Conservation (phyloP, 1,140 invertebrate genomes). For the Drosophila ohnishii region DNA sequence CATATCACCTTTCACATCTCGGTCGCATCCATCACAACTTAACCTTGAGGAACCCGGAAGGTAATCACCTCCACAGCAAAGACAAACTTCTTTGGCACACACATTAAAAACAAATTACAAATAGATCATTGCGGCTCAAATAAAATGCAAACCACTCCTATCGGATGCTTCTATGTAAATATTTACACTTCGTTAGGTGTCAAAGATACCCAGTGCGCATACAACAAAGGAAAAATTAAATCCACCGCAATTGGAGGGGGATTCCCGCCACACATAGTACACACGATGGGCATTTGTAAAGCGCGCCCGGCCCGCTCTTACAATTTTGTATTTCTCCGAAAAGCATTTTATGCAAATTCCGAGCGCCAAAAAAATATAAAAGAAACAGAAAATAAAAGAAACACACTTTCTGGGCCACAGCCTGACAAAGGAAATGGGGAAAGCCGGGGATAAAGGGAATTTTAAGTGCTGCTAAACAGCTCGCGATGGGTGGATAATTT, state of each 20-base stretch:
- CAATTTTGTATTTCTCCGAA: slow-evolving; percentile 46
- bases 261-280: slow-evolving; percentile 17
- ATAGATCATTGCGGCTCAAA: slow-evolving; percentile 46
- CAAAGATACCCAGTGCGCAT: slow-evolving; percentile 58
- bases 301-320: slow-evolving; percentile 30
- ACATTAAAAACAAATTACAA: slow-evolving; percentile 56
- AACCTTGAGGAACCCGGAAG: slow-evolving; percentile 14
- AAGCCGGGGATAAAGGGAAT: slow-evolving; percentile 15
- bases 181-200: slow-evolving; percentile 77
- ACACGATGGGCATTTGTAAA: slow-evolving; percentile 51
- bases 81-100: slow-evolving; percentile 17
- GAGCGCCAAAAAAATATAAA: slow-evolving; percentile 29
- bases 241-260: slow-evolving; percentile 9
- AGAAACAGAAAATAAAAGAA: slow-evolving; percentile 24
- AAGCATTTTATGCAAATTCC: slow-evolving; percentile 74
- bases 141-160: slow-evolving; percentile 43
- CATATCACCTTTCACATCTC: background rate
- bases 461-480: slow-evolving; percentile 29
- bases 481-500: slow-evolving; percentile 23
- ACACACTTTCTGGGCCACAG: slow-evolving; percentile 69
- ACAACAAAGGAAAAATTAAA: slow-evolving; percentile 27
- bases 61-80: slow-evolving; percentile 22
- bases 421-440: slow-evolving; percentile 43
- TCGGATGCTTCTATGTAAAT: slow-evolving; percentile 61
- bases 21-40: background rate